Percentiles rank a stretch among this genome's conserved stretches.
Conservation (phyloP, 2,888 invertebrate species). For the Danaus chrysippus region DNA sequence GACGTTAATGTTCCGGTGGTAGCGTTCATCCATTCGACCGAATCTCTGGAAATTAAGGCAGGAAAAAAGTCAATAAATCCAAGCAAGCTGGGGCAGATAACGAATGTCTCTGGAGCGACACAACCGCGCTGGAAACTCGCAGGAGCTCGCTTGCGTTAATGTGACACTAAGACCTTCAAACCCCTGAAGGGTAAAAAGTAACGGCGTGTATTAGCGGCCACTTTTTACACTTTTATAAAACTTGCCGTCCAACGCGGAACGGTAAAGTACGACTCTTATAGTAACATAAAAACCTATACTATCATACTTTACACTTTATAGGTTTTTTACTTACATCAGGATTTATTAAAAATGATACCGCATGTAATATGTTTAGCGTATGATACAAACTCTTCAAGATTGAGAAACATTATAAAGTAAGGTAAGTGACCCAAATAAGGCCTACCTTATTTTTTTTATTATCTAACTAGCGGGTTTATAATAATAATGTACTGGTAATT, state of each 20-base stretch:
- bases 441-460: no score
- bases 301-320: constrained; percentile 9
- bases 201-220: neutral
- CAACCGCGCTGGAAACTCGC: constrained; percentile 31
- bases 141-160: constrained; percentile 46
- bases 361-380: no score
- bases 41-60: constrained; percentile 75
- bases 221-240: constrained; percentile 28
- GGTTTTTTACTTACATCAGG: neutral
- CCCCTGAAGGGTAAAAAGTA: neutral
- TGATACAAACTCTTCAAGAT: constrained; percentile 4
- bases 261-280: constrained; percentile 2
- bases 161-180: constrained; percentile 49
- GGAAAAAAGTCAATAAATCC: constrained; percentile 76
- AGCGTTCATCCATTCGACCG: constrained; percentile 71
- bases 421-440: no score
- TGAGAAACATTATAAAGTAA: constrained; percentile 13
- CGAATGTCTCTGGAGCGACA: constrained; percentile 51
- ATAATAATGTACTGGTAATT: no score
- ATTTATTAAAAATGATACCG: neutral
- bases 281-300: neutral
- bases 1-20: constrained; percentile 72
- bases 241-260: neutral
- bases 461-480: no score
- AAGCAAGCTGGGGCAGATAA: constrained; percentile 65